Percentiles rank a stretch among this genome's conserved stretches.
These are phyloP conservation scores for Scylla paramamosain DNA, from an alignment of 1,140 invertebrate genomes.

Conservation along the genomic window DNA sequence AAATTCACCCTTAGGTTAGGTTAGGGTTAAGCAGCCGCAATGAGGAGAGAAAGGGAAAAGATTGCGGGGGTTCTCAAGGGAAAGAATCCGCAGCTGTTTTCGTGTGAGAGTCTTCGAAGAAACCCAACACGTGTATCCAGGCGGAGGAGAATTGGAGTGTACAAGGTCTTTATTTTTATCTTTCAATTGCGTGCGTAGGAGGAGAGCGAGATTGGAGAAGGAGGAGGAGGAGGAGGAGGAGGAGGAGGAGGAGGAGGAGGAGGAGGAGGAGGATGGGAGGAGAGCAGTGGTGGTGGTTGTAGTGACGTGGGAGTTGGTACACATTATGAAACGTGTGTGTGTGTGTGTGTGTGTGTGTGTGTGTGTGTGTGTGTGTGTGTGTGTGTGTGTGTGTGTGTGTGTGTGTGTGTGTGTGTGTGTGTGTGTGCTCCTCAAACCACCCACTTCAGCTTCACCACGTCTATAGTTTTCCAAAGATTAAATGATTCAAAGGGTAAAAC, in stretches of 20 bases:
- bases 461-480: no score
- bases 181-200: background rate
- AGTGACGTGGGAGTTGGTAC: background rate
- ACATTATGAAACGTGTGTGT: background rate
- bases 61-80: no score
- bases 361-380: background rate
- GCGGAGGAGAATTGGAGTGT: background rate
- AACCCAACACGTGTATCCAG: background rate
- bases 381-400: background rate
- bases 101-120: no score
- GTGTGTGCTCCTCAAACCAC: background rate
- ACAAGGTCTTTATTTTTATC: conserved; percentile 1
- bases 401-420: conserved; percentile 26
- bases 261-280: no score
- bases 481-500: background rate
- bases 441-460: no score
- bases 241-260: background rate
- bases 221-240: conserved; percentile 8
- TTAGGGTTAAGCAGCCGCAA: no score
- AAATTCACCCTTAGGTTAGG: no score
- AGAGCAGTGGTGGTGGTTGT: background rate
- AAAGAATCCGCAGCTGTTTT: no score
- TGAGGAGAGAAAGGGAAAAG: no score
- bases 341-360: background rate
- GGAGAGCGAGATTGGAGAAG: background rate